These are phyloP conservation scores for Boloria selene DNA, from an alignment of 2,888 invertebrate genomes.

Conservation along the genomic window DNA sequence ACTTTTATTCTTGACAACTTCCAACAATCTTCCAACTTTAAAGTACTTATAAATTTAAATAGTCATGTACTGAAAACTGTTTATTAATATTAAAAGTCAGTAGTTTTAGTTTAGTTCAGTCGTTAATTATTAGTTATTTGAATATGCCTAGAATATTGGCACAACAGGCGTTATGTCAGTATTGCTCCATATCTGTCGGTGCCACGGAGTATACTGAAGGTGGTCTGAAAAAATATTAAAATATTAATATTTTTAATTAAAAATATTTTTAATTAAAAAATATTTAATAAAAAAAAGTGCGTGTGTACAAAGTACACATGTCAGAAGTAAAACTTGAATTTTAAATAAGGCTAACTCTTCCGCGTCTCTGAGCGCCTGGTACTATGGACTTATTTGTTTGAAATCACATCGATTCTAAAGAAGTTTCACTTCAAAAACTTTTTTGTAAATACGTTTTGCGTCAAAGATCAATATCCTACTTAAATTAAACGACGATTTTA, in stretches of 20 bases:
- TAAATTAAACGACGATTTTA: too few species aligned
- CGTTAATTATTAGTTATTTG: conserved; percentile 41
- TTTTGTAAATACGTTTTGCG: too few species aligned
- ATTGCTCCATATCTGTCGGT: conserved; percentile 69
- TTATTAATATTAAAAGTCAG: conserved; percentile 46
- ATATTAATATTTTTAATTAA: neutral
- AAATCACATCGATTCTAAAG: too few species aligned
- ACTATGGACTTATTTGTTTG: too few species aligned
- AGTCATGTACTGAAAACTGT: neutral
- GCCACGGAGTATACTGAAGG: conserved; percentile 76
- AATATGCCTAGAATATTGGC: conserved; percentile 55
- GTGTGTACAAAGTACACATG: too few species aligned
- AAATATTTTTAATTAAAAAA: neutral
- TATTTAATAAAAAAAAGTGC: too few species aligned
- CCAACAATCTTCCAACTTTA: neutral
- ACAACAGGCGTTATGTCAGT: conserved; percentile 67
- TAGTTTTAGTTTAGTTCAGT: conserved; percentile 59
- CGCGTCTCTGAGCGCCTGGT: too few species aligned
- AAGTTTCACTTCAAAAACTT: too few species aligned
- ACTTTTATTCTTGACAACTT: neutral
- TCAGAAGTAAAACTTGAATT: too few species aligned
- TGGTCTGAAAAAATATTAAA: conserved; percentile 56
- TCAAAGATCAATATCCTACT: too few species aligned
- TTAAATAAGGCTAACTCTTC: too few species aligned
- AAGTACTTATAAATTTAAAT: neutral